Conservation (phyloP, 2,888 invertebrate genomes). For the Heliconius sara region DNA sequence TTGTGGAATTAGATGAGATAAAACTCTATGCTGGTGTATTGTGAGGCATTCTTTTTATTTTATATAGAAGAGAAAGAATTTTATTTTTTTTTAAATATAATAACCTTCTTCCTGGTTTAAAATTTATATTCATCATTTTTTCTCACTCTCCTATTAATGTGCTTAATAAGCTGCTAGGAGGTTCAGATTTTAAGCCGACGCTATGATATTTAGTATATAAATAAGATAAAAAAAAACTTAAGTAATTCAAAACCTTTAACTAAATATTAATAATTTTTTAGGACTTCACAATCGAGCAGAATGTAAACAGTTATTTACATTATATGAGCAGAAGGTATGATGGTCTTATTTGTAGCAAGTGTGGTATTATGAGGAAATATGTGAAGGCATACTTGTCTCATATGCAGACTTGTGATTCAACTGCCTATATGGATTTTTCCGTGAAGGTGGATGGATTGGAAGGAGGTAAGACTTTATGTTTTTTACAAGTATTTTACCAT, state of each 20-base stretch:
- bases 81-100: too few species aligned
- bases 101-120: too few species aligned
- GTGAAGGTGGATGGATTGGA: slow-evolving; percentile 23
- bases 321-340: slow-evolving; percentile 49
- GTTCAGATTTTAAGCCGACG: too few species aligned
- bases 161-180: too few species aligned
- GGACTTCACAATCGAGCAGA: slow-evolving; percentile 51
- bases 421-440: slow-evolving; percentile 5
- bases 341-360: slow-evolving; percentile 54
- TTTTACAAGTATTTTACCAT: too few species aligned
- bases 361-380: slow-evolving; percentile 58
- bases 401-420: slow-evolving; percentile 42
- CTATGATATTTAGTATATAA: too few species aligned
- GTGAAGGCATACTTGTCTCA: slow-evolving; percentile 56
- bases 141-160: too few species aligned
- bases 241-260: background rate
- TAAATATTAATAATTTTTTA: slow-evolving; percentile 38
- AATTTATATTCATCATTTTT: too few species aligned
- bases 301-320: slow-evolving; percentile 50
- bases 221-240: background rate
- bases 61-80: too few species aligned
- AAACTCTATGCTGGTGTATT: too few species aligned
- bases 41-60: too few species aligned
- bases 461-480: slow-evolving; percentile 7
- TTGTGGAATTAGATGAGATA: too few species aligned